Base-by-base conservation (phyloP, 2,113 vertebrate species). In the Cariama cristata region DNA sequence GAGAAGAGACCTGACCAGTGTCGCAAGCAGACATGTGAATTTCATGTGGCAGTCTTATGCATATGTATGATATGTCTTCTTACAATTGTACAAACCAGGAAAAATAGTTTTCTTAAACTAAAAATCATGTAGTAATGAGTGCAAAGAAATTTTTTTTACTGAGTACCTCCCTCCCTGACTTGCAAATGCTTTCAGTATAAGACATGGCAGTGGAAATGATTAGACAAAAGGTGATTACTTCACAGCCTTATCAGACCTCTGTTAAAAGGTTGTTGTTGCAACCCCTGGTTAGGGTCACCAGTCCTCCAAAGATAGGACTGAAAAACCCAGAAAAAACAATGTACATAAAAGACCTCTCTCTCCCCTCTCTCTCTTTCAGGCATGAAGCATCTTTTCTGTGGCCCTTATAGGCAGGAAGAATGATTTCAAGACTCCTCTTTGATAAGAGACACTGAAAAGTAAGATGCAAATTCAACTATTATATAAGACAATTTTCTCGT, bases 191-290 rank as follows among this genome's bases (percentile, higher is more conserved):
- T 92, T 88, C 68, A 67, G 32, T 86, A 23, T 12, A 88, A 79
- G 62, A 88, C 60, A 77, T 4, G 19, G 52, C 2, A 8, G 49
- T 77, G 67, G 84, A 94, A 94, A 86, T 73, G n/a, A 96, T 95
- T 90, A 94, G 79, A 95, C 74, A 76, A 86, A 90, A 76, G 47
- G 40, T 32, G 81, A 76, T 85, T 80, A 87, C 58, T 96, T 85
- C 79, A 84, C 22, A 56, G 40, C 76, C 87, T 94, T 92, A 95
- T 91, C 86, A 96, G 75, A 44, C 8, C 33, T 62, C 69, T 75
- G 58, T 40, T 75, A 95, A 69, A 69, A 77, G 28, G 45, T 64
- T 81, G 33, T 50, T 90, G 42, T 35, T 71, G 71, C 81, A 96
- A 71, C 16, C 60, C 12, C 62, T 53, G 56, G 79, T 88, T 93